Base-by-base conservation (phyloP, 2,113 vertebrate genomes). In the Pogonocichla stellata region DNA sequence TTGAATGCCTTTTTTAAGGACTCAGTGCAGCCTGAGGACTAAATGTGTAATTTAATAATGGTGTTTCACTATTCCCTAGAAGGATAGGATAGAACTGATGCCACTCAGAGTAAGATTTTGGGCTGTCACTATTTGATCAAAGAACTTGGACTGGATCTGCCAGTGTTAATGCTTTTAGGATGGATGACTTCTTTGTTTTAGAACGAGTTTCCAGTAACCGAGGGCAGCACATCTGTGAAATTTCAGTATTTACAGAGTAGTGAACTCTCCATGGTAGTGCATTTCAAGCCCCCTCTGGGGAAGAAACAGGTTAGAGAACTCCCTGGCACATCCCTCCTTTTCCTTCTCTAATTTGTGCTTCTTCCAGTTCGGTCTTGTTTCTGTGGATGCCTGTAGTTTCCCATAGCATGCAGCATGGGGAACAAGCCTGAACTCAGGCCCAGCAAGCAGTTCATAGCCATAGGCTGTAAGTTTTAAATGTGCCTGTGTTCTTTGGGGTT, bases 321-420 rank as follows among this genome's bases (percentile, higher is more conserved):
- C 34, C 15, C 31, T 86, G 82, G 86, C 62, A 50, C 24, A 64
- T 62, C 9, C 16, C 11, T 81, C 11, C 19, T 95, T 92, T 90
- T 81, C 56, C 53, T 89, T 48, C 92, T 72, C 70, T 79, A 24
- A 50, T 67, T 69, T 75, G 45, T 87, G 29, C n/a, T 84, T n/a
- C 62, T 95, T 89, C 84, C 86, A 87, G 79, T 84, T 94, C 61
- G 54, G 61, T 91, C 93, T 90, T 95, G 86, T 92, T 95, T 75
- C 87, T 87, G 36, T 48, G 45, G 50, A 25, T 77, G 91, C 71
- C 58, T 70, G 5, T 51, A 86, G 64, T 45, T 70, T 80, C 67
- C 64, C 50, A 42, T 10, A 90, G 24, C 45, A 34, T 10, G 58
- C 28, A 66, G 45, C 7, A 2, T 45, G 26, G 34, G 60, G 64